Evolutionary conservation across 2,113 vertebrate genomes (phyloP).

Genomic region (Eulacestoma nigropectus): DNA sequence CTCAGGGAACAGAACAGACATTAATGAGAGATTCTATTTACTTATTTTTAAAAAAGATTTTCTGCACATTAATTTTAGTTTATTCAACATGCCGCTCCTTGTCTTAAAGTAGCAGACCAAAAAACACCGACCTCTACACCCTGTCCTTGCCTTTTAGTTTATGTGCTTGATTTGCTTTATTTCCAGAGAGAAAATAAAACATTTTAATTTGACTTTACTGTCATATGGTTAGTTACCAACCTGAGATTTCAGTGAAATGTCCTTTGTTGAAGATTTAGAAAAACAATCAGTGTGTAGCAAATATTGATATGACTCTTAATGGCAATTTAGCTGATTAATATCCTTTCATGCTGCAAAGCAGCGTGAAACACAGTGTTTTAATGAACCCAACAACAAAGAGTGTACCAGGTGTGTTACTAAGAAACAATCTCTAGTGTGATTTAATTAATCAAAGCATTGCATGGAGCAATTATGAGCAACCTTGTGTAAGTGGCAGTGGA

Average conservation of each 20-base stretch:
- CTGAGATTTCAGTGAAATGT: conserved; percentile 62
- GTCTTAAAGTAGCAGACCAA: not conserved
- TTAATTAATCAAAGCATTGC: conserved; percentile 75
- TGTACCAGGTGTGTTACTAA: conserved; percentile 78
- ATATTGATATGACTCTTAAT: conserved; percentile 78
- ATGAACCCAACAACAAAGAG: conserved; percentile 72
- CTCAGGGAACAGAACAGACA: not conserved
- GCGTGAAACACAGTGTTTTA: conserved; percentile 61
- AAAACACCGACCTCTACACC: not conserved
- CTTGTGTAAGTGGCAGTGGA: conserved; percentile 62
- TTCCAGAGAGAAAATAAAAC: conserved; percentile 46
- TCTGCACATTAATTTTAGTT: conserved; percentile 8
- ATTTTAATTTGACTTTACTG: conserved; percentile 51
- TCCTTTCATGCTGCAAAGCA: conserved; percentile 62
- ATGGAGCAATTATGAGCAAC: conserved; percentile 66
- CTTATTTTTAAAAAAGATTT: not conserved
- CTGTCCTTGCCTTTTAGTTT: not conserved
- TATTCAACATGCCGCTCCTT: not conserved
- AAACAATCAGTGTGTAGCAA: conserved; percentile 67
- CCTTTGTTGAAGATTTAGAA: conserved; percentile 71
- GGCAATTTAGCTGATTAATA: conserved; percentile 77
- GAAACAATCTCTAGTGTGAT: conserved; percentile 77
- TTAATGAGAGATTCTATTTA: not conserved
- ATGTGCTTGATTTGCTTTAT: not conserved
- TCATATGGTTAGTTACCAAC: conserved; percentile 43